phyloP scores from a whole-genome alignment of 2,888 invertebrate species.

The Exephanes ischioxanthus region DNA sequence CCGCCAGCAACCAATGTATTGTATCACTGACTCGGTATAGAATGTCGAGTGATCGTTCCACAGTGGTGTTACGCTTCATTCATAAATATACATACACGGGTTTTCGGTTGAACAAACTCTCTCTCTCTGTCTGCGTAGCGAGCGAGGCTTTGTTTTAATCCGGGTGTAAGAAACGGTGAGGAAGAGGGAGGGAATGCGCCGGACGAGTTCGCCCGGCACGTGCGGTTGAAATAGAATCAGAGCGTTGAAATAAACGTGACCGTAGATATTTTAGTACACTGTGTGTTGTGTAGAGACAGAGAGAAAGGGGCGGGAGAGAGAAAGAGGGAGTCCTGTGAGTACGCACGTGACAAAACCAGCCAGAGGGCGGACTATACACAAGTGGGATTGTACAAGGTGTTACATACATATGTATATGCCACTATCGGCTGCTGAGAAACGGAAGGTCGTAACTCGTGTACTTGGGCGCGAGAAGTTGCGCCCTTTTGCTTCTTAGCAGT shows the following conservation, averaged over 20 bases:
- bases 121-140: conserved; percentile 1
- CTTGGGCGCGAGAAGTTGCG: too few species aligned
- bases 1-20: too few species aligned
- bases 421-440: too few species aligned
- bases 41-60: too few species aligned
- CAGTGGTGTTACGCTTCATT: too few species aligned
- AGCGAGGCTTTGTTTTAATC: conserved; percentile 31
- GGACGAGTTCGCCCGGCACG: conserved; percentile 15
- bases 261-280: conserved; percentile 46
- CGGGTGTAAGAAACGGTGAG: neutral
- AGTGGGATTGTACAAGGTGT: conserved; percentile 23
- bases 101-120: conserved; percentile 40
- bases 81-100: too few species aligned
- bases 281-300: conserved; percentile 26
- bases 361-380: conserved; percentile 9
- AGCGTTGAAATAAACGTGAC: conserved; percentile 49
- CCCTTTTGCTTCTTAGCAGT: too few species aligned
- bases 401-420: conserved; percentile 13
- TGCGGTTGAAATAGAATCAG: conserved; percentile 53
- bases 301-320: neutral
- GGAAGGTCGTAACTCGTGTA: too few species aligned
- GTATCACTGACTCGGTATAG: too few species aligned
- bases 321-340: conserved; percentile 25
- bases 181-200: neutral
- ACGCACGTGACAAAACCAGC: conserved; percentile 19